A percentile compares a stretch with the other conserved stretches of the same genome.
Evolutionary conservation across 2,888 invertebrate species (phyloP).

Genomic region (Ichneumoninae sp.): DNA sequence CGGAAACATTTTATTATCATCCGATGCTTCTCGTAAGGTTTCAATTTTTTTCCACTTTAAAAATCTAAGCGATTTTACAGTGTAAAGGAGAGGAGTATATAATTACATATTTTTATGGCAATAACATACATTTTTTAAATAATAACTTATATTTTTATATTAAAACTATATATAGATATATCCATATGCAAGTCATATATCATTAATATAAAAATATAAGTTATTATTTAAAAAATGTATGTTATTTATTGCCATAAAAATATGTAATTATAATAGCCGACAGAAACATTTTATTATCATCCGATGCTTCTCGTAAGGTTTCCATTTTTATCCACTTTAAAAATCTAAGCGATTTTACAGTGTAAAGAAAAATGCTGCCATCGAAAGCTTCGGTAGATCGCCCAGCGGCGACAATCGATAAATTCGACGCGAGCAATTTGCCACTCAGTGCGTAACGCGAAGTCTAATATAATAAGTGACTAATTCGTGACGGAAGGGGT

Average conservation of each 20-base stretch:
- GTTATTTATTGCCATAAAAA: neutral
- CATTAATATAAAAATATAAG: too few species aligned
- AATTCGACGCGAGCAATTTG: constrained; percentile 1
- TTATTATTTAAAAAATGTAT: too few species aligned
- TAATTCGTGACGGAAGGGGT: constrained; percentile 53
- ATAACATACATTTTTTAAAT: neutral
- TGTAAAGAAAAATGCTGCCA: neutral
- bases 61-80: too few species aligned
- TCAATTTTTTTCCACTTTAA: too few species aligned
- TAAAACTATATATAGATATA: too few species aligned
- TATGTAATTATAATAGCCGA: neutral
- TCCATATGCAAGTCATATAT: too few species aligned
- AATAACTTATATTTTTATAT: too few species aligned
- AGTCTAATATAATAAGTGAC: constrained; percentile 30
- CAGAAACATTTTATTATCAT: too few species aligned
- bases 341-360: neutral
- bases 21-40: too few species aligned
- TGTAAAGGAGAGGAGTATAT: too few species aligned
- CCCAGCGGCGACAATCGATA: neutral
- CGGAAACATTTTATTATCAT: too few species aligned
- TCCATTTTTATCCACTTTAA: neutral
- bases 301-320: too few species aligned
- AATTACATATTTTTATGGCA: neutral
- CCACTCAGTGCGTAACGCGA: neutral
- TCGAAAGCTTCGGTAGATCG: neutral